phyloP scores from a whole-genome alignment of 2,113 vertebrate species.

The Hiodon tergisus region DNA sequence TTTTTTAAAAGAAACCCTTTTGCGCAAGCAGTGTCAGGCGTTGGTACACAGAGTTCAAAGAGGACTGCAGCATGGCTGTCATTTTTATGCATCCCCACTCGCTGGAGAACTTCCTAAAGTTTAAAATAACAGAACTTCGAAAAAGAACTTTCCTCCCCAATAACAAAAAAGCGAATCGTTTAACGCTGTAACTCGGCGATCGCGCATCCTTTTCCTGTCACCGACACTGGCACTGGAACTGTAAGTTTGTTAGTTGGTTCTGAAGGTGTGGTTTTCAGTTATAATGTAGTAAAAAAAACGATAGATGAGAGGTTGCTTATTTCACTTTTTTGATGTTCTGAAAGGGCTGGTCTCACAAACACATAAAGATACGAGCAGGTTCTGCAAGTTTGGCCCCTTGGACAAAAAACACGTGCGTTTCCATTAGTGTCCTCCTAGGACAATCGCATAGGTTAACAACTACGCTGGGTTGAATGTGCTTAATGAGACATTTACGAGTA shows the following conservation, averaged over 20 bases:
- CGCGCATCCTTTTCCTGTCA: too few relatives aligned
- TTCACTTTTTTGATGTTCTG: too few relatives aligned
- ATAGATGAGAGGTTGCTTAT: too few relatives aligned
- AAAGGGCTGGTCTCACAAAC: too few relatives aligned
- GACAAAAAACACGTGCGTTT: constrained; percentile 36
- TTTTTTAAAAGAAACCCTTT: constrained; percentile 55
- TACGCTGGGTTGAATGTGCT: neutral
- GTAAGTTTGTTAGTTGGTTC: too few relatives aligned
- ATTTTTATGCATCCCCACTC: neutral
- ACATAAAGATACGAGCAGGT: neutral
- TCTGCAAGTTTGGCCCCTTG: neutral
- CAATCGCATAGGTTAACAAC: constrained; percentile 5
- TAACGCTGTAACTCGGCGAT: too few relatives aligned
- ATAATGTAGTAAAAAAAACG: too few relatives aligned
- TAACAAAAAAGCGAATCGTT: too few relatives aligned
- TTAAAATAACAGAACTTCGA: too few relatives aligned
- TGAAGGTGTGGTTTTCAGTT: too few relatives aligned
- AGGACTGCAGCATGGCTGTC: constrained; percentile 22
- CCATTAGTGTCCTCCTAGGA: constrained; percentile 48
- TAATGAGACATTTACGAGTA: neutral
- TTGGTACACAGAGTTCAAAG: constrained; percentile 52
- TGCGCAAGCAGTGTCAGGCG: constrained; percentile 61
- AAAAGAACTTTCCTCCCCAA: too few relatives aligned
- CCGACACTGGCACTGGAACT: too few relatives aligned
- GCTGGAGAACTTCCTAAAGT: neutral